These are phyloP conservation scores for Anaspis maculata DNA, from an alignment of 2,888 invertebrate genomes.

Conservation along the genomic window DNA sequence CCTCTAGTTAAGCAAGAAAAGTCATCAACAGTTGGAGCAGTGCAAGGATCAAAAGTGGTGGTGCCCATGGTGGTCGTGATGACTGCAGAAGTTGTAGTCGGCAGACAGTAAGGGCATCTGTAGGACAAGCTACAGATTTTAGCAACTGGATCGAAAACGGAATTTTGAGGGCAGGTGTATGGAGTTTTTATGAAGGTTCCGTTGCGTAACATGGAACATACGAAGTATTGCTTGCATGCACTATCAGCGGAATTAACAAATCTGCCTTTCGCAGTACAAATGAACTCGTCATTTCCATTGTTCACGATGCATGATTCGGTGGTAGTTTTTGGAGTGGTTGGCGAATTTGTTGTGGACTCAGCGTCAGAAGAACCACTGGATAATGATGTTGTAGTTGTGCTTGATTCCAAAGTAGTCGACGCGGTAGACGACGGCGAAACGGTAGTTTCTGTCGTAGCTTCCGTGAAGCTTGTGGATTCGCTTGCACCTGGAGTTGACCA, in stretches of 20 bases:
- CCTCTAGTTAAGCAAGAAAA: background rate
- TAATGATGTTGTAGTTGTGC: too few relatives aligned
- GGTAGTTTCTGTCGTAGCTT: too few relatives aligned
- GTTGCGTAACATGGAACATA: background rate
- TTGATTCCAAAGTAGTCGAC: too few relatives aligned
- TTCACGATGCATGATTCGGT: too few relatives aligned
- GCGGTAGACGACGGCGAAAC: too few relatives aligned
- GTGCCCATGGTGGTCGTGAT: background rate
- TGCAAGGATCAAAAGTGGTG: too few relatives aligned
- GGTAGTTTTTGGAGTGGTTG: too few relatives aligned
- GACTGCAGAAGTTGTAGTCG: background rate
- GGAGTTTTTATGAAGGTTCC: background rate
- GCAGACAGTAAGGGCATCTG: background rate
- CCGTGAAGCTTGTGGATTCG: too few relatives aligned
- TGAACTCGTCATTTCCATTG: too few relatives aligned
- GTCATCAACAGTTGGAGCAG: background rate
- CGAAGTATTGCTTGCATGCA: background rate
- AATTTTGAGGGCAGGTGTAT: conserved; percentile 22
- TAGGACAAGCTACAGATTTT: conserved; percentile 29
- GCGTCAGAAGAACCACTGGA: too few relatives aligned
- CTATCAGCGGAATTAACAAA: background rate
- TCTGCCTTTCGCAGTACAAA: background rate
- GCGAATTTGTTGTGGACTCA: too few relatives aligned
- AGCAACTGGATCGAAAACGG: conserved; percentile 39
- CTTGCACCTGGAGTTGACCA: too few relatives aligned